A percentile compares a stretch with the other conserved stretches of the same genome.
Evolutionary conservation across 2,797 vertebrate species (phyloP).

Genomic region (Fistularia commersonii): DNA sequence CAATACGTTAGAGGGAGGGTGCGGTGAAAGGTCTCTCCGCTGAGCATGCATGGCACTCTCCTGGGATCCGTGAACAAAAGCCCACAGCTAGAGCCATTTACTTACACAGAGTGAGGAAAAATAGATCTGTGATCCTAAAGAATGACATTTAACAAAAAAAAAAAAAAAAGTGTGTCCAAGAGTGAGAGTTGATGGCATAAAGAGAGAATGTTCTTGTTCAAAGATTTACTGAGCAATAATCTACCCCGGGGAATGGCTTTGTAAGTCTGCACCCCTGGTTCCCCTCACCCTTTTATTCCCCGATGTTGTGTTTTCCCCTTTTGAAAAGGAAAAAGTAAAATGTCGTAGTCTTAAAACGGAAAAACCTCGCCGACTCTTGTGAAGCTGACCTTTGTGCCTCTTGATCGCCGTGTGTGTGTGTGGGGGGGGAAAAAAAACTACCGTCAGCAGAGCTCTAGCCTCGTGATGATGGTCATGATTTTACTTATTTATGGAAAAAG

Average conservation of each 20-base stretch:
- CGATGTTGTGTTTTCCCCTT: constrained; percentile 43
- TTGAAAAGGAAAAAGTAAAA: constrained; percentile 49
- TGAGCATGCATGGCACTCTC: constrained; percentile 59
- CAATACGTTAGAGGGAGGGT: constrained; percentile 70
- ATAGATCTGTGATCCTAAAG: constrained; percentile 55
- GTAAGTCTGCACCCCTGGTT: constrained; percentile 29
- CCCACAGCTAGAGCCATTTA: constrained; percentile 71
- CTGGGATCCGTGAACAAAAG: constrained; percentile 72
- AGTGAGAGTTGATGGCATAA: constrained; percentile 41
- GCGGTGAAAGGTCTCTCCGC: constrained; percentile 62
- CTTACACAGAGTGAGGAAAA: constrained; percentile 64
- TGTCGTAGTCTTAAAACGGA: constrained; percentile 36
- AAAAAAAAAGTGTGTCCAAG: constrained; percentile 32
- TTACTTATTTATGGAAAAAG: too few species aligned
- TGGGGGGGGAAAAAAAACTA: too few species aligned
- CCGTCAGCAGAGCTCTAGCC: too few species aligned
- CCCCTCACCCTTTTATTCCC: constrained; percentile 18
- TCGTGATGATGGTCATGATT: too few species aligned
- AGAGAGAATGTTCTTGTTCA: constrained; percentile 43
- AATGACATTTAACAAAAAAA: constrained; percentile 68
- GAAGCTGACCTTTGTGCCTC: constrained; percentile 61
- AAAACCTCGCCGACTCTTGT: constrained; percentile 34
- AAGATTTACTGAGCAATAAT: constrained; percentile 56
- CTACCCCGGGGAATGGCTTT: constrained; percentile 57
- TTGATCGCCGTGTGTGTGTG: not conserved